Conservation (phyloP, 1,140 invertebrate genomes). For the Heliconius hermathena region DNA sequence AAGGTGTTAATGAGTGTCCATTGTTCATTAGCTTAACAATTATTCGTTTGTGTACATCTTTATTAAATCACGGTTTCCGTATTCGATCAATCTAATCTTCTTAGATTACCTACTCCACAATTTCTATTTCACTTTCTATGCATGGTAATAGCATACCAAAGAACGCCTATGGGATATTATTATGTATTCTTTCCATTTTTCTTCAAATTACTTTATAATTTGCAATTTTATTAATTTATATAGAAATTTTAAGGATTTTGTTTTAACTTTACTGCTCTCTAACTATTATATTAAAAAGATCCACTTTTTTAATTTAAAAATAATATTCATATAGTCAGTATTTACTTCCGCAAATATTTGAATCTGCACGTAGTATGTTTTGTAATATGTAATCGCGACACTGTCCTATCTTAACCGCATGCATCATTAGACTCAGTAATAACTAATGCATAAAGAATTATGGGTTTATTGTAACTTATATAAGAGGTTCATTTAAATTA, state of each 20-base stretch:
- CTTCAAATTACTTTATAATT: neutral
- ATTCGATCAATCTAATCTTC: conserved; percentile 41
- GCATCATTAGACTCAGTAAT: conserved; percentile 2
- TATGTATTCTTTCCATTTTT: neutral
- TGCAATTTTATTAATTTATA: neutral
- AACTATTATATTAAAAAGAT: neutral
- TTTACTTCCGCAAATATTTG: neutral
- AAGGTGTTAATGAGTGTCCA: too few species aligned
- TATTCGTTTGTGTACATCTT: neutral
- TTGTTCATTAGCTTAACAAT: too few species aligned
- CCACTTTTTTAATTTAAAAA: neutral
- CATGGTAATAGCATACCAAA: conserved; percentile 22
- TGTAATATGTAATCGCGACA: neutral
- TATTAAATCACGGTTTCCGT: neutral
- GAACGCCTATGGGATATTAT: conserved; percentile 14
- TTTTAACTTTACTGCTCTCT: neutral
- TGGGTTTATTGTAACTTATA: neutral
- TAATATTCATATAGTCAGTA: neutral
- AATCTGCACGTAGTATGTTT: neutral
- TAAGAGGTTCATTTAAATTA: neutral
- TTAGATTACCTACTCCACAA: conserved; percentile 39
- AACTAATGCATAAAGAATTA: conserved; percentile 1
- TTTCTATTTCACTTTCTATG: conserved; percentile 65
- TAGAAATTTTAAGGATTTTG: neutral
- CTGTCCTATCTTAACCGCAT: neutral